These are phyloP conservation scores for Lepilemur ruficaudatus DNA, from an alignment of 2,797 vertebrate genomes.

Conservation along the genomic window DNA sequence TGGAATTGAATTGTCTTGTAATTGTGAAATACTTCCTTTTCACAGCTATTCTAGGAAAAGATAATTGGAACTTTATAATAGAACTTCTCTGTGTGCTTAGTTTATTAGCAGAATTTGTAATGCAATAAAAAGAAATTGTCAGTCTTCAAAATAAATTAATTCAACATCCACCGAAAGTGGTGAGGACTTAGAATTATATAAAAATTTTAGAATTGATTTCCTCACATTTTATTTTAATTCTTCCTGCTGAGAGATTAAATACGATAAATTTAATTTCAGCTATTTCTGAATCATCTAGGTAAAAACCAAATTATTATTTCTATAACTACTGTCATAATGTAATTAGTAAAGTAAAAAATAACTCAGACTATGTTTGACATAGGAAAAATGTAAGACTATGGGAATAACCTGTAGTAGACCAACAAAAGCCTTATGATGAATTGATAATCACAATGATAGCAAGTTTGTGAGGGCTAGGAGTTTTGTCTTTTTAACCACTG, in stretches of 20 bases:
- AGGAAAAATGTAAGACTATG: not conserved
- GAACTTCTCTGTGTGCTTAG: not conserved
- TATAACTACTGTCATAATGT: not conserved
- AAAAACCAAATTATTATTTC: slow-evolving; percentile 5
- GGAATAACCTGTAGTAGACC: not conserved
- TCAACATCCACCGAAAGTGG: not conserved
- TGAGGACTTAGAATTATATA: not conserved
- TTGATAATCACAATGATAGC: not conserved
- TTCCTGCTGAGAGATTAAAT: not conserved
- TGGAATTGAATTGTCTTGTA: slow-evolving; percentile 1
- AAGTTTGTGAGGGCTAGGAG: not conserved
- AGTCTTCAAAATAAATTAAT: slow-evolving; percentile 13
- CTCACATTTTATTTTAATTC: not conserved
- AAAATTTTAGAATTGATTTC: slow-evolving; percentile 11
- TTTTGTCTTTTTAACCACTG: not conserved
- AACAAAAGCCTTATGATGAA: not conserved
- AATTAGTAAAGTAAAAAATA: slow-evolving; percentile 1
- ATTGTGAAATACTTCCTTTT: slow-evolving; percentile 13
- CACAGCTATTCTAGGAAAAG: not conserved
- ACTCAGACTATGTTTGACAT: not conserved
- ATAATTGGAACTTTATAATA: not conserved
- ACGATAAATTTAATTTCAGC: not conserved
- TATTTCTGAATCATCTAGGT: not conserved
- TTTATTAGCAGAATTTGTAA: not conserved
- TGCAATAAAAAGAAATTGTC: not conserved